These are phyloP conservation scores for Drosophila histrio DNA, from an alignment of 2,888 invertebrate genomes.

Conservation along the genomic window DNA sequence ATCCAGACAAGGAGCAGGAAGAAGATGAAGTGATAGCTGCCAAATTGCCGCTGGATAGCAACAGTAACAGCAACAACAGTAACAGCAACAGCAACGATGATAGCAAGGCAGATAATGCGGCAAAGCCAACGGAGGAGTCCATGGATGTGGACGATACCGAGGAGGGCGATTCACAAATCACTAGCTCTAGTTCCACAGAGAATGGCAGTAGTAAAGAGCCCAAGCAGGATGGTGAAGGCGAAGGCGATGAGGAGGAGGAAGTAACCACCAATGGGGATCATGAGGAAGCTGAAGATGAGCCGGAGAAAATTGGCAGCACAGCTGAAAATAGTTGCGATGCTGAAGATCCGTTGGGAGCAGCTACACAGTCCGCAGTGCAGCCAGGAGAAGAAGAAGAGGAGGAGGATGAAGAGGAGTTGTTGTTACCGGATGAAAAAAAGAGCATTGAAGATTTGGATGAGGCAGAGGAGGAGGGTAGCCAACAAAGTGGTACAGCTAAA, in stretches of 20 bases:
- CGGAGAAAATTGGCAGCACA: constrained; percentile 72
- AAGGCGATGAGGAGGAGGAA: constrained; percentile 64
- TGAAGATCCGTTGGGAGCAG: constrained; percentile 72
- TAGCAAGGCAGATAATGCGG: constrained; percentile 48
- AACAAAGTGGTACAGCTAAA: constrained; percentile 59
- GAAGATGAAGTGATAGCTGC: constrained; percentile 50
- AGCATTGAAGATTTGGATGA: constrained; percentile 36
- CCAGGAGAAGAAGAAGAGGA: constrained; percentile 1
- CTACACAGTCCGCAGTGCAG: constrained; percentile 11
- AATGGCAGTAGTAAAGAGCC: constrained; percentile 61
- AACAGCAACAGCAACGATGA: constrained; percentile 58
- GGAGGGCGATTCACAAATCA: constrained; percentile 81
- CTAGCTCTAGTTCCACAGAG: constrained; percentile 79
- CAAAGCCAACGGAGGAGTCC: constrained; percentile 38
- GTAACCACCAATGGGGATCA: constrained; percentile 71
- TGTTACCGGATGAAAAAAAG: constrained; percentile 35
- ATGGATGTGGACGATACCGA: constrained; percentile 71
- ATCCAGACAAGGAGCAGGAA: constrained; percentile 39
- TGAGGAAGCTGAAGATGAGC: constrained; percentile 65
- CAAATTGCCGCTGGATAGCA: constrained; percentile 39
- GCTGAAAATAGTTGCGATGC: constrained; percentile 72
- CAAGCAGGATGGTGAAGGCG: constrained; percentile 57
- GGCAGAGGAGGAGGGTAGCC: constrained; percentile 48
- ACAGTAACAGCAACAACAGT: constrained; percentile 45
- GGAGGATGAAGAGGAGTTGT: constrained; percentile 1